A percentile compares a stretch with the other conserved stretches of the same genome.
phyloP scores from a whole-genome alignment of 2,888 invertebrate genomes.

The Caenorhabditis parvicauda region DNA sequence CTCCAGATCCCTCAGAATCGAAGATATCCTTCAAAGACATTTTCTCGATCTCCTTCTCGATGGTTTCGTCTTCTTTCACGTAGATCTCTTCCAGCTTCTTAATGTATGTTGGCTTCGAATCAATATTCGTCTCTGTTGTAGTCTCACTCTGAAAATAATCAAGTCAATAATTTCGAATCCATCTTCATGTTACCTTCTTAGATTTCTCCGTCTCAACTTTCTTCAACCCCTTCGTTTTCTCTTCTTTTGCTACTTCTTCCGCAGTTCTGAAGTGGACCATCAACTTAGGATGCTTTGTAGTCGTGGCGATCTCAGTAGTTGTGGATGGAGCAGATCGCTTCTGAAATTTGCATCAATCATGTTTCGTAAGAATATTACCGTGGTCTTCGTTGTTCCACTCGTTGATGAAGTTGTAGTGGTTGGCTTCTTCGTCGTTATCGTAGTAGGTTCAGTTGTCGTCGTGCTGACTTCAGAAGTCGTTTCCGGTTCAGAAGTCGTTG shows the following conservation, averaged over 20 bases:
- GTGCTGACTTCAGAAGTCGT: too few species aligned
- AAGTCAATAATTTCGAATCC: too few species aligned
- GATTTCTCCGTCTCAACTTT: too few species aligned
- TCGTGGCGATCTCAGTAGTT: too few species aligned
- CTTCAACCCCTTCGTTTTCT: too few species aligned
- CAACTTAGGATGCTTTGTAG: constrained; percentile 13
- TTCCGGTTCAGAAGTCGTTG: too few species aligned
- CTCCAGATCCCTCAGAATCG: not conserved
- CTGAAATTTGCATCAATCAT: too few species aligned
- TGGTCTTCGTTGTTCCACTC: too few species aligned
- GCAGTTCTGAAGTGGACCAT: constrained; percentile 21
- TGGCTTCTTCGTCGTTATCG: constrained; percentile 3
- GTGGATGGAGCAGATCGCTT: too few species aligned
- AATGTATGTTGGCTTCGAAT: constrained; percentile 14
- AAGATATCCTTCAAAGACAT: constrained; percentile 28
- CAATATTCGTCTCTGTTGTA: not conserved
- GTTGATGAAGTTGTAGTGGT: constrained; percentile 8
- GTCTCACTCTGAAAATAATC: not conserved
- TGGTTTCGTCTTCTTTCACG: constrained; percentile 26
- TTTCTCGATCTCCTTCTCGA: constrained; percentile 17
- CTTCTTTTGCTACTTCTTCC: constrained; percentile 16
- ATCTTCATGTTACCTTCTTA: too few species aligned
- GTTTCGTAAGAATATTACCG: too few species aligned
- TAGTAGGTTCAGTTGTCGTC: too few species aligned
- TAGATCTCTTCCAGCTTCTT: constrained; percentile 33